Percentiles rank a stretch among this genome's conserved stretches.
Conservation (phyloP, 2,888 invertebrate genomes). For the Pristionchus fissidentatus region DNA sequence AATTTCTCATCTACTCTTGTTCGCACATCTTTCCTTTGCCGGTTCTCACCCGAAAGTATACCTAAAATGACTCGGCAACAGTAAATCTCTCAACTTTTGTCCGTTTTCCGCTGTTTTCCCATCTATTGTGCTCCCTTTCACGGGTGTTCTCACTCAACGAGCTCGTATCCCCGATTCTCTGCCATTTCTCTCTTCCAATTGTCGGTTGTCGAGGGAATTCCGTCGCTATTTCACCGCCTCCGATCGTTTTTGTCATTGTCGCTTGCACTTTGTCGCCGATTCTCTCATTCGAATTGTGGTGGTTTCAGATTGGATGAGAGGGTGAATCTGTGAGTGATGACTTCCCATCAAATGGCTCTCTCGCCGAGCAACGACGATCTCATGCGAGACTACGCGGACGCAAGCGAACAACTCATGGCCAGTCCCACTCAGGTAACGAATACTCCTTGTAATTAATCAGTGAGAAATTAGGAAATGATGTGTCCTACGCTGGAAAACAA, state of each 20-base stretch:
- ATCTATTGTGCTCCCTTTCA: neutral
- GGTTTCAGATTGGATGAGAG: constrained; percentile 12
- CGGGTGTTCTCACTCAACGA: neutral
- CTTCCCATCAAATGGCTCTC: neutral
- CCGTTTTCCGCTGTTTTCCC: neutral
- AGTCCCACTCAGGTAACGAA: no score
- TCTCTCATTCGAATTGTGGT: neutral
- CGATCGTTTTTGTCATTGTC: neutral
- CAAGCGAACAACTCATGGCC: neutral
- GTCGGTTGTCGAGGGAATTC: neutral
- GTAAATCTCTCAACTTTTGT: neutral
- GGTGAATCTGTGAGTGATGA: neutral
- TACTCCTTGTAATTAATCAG: no score
- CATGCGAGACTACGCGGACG: constrained; percentile 27
- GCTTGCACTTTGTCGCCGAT: neutral
- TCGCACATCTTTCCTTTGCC: neutral
- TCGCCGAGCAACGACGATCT: constrained; percentile 1
- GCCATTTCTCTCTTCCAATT: neutral
- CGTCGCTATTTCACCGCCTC: neutral
- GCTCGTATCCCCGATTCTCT: neutral
- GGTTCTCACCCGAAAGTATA: no score
- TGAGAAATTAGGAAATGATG: no score
- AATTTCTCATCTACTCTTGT: neutral
- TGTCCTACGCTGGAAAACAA: no score
- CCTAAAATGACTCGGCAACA: neutral